These are phyloP conservation scores for Rhinophrynus dorsalis DNA, from an alignment of 2,797 vertebrate genomes.

Conservation along the genomic window DNA sequence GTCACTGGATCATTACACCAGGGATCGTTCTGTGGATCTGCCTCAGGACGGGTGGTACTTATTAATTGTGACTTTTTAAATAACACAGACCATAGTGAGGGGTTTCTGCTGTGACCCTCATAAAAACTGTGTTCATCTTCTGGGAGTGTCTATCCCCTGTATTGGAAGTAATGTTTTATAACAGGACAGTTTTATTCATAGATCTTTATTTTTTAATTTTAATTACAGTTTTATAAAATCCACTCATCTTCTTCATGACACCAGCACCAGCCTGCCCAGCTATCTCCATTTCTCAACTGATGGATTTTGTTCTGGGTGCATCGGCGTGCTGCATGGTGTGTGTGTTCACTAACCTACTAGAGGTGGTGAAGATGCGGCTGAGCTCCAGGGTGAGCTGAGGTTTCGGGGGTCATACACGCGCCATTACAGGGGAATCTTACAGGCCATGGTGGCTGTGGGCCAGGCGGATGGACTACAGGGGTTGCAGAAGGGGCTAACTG, in stretches of 20 bases:
- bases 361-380: conserved; percentile 91
- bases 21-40: too few species aligned
- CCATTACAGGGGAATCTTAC: conserved; percentile 83
- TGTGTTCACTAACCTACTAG: conserved; percentile 90
- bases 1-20: background rate
- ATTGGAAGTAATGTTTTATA: too few species aligned
- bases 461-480: conserved; percentile 82
- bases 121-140: too few species aligned
- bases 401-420: conserved; percentile 80
- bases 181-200: background rate
- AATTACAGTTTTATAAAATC: background rate
- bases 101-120: too few species aligned
- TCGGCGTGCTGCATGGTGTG: conserved; percentile 87
- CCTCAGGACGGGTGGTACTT: too few species aligned
- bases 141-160: too few species aligned
- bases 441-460: conserved; percentile 78
- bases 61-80: too few species aligned
- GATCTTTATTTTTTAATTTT: background rate
- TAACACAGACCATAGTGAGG: too few species aligned
- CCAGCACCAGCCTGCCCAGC: background rate
- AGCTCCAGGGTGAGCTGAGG: conserved; percentile 88
- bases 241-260: background rate
- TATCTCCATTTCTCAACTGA: conserved; percentile 65
- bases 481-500: conserved; percentile 90
- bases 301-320: conserved; percentile 84